These are phyloP conservation scores for Acipenser transmontanus DNA, from an alignment of 2,797 vertebrate genomes.

Conservation along the genomic window DNA sequence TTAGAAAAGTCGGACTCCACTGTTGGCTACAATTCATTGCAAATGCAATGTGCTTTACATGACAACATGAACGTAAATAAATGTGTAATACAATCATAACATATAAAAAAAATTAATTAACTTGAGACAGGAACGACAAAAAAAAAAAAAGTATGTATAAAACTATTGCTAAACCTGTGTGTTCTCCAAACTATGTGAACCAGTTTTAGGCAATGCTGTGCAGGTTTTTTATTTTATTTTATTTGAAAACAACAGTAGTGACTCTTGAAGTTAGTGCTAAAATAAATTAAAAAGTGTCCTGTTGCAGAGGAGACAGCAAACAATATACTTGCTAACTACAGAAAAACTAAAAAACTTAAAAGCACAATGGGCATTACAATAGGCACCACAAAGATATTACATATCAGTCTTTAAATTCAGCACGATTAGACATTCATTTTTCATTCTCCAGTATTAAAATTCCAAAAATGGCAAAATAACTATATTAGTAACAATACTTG, in stretches of 20 bases:
- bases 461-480: slow-evolving; percentile 17
- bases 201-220: no score
- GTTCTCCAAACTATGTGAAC: neutral
- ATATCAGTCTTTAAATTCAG: slow-evolving; percentile 20
- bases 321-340: slow-evolving; percentile 5
- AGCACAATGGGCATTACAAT: slow-evolving; percentile 42
- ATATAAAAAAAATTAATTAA: slow-evolving; percentile 55
- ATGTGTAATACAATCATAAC: slow-evolving; percentile 30
- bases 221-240: neutral
- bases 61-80: slow-evolving; percentile 40
- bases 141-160: neutral
- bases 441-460: slow-evolving; percentile 5
- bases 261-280: neutral
- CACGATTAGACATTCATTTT: slow-evolving; percentile 10
- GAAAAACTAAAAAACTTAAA: slow-evolving; percentile 51
- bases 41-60: slow-evolving; percentile 49
- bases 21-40: slow-evolving; percentile 48
- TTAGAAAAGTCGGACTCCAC: slow-evolving; percentile 33
- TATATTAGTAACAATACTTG: slow-evolving; percentile 12
- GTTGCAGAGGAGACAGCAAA: slow-evolving; percentile 27
- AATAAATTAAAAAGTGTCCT: neutral
- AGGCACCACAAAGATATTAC: slow-evolving; percentile 54
- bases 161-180: slow-evolving; percentile 1
- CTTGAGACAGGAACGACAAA: slow-evolving; percentile 16
- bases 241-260: neutral